Conservation (phyloP, 2,113 vertebrate species). For the human region GRCh38 chr1:98299001-98299500, state of each 20-base stretch:
- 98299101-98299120: conserved; percentile 35
- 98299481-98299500: conserved; percentile 4
- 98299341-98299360: conserved; percentile 54
- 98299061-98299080: conserved; percentile 33
- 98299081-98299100: conserved; percentile 52
- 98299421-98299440: neutral
- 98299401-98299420: neutral
- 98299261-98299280: conserved; percentile 39
- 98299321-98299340: conserved; percentile 61
- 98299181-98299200: conserved; percentile 65
- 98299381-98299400: conserved; percentile 46
- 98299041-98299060: conserved; percentile 40
- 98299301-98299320: conserved; percentile 70
- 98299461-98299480: conserved; percentile 59
- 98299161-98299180: conserved; percentile 52
- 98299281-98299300: conserved; percentile 27
- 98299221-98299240: conserved; percentile 70
- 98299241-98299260: conserved; percentile 70
- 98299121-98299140: neutral
- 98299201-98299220: conserved; percentile 63
- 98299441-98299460: accelerated
- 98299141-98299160: neutral
- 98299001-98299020: neutral
- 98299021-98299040: neutral
- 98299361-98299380: conserved; percentile 63